Conservation (phyloP, 2,888 invertebrate species). For the Mactromeris polynyma region DNA sequence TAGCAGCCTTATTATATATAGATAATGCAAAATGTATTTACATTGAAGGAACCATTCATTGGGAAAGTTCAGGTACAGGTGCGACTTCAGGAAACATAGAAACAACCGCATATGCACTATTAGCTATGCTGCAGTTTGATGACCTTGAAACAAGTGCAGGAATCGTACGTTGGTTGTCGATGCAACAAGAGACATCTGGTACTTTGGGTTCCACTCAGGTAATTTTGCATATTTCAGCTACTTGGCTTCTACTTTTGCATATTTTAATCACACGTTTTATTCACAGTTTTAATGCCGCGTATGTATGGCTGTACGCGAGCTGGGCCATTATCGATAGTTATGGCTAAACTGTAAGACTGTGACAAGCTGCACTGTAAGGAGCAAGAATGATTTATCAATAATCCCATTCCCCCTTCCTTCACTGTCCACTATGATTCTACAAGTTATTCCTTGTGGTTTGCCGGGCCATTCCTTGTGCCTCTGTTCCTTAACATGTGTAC, state of each 20-base stretch:
- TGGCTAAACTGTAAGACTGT: neutral
- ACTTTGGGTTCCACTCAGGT: constrained; percentile 23
- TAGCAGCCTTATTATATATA: neutral
- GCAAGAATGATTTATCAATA: neutral
- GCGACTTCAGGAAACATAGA: neutral
- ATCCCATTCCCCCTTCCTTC: neutral
- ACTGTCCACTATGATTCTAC: too few relatives aligned
- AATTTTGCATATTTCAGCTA: neutral
- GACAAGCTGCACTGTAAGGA: neutral
- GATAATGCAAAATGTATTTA: neutral
- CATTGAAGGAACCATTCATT: neutral
- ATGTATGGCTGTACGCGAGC: neutral
- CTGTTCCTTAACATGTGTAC: too few relatives aligned
- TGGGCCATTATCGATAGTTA: neutral
- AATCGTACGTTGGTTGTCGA: constrained; percentile 22
- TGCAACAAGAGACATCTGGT: neutral
- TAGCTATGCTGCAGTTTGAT: constrained; percentile 19
- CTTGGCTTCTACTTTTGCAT: neutral
- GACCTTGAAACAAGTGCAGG: neutral
- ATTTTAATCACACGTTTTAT: neutral
- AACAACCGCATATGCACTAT: constrained; percentile 29
- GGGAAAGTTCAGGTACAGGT: neutral
- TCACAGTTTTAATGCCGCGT: neutral
- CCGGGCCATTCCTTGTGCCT: too few relatives aligned
- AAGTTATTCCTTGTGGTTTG: too few relatives aligned